phyloP scores from a whole-genome alignment of 2,888 invertebrate genomes.

The Poecilus cupreus region DNA sequence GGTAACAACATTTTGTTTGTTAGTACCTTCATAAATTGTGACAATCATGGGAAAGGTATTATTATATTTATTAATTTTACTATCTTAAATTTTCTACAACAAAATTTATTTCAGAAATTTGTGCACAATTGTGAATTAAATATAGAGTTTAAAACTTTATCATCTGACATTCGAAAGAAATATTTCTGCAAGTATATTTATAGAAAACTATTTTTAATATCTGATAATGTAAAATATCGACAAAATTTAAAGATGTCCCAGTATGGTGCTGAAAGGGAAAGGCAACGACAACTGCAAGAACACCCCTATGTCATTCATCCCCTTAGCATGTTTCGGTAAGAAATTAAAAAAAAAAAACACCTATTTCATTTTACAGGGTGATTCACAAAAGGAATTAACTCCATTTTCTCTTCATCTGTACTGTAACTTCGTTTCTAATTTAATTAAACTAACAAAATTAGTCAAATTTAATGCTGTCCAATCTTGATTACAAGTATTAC shows the following conservation, averaged over 20 bases:
- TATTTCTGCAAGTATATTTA: neutral
- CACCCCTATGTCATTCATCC: neutral
- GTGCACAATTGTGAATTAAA: neutral
- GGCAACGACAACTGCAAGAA: neutral
- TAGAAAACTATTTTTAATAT: neutral
- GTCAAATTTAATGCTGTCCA: too few relatives aligned
- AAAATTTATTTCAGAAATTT: constrained; percentile 1
- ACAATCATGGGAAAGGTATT: neutral
- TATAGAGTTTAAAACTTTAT: neutral
- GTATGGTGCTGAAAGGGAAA: neutral
- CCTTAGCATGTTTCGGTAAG: constrained; percentile 12
- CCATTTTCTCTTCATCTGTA: too few relatives aligned
- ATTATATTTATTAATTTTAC: neutral
- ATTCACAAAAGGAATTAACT: too few relatives aligned
- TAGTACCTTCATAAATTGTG: neutral
- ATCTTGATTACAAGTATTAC: too few relatives aligned
- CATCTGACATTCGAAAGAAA: neutral
- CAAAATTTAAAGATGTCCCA: neutral
- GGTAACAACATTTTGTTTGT: neutral
- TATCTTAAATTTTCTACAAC: neutral
- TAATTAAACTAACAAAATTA: too few relatives aligned
- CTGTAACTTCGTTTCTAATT: too few relatives aligned
- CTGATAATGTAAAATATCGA: neutral
- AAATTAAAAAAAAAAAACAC: neutral
- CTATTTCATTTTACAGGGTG: neutral